phyloP scores from a whole-genome alignment of 2,888 invertebrate genomes.

The Machimus rusticus region DNA sequence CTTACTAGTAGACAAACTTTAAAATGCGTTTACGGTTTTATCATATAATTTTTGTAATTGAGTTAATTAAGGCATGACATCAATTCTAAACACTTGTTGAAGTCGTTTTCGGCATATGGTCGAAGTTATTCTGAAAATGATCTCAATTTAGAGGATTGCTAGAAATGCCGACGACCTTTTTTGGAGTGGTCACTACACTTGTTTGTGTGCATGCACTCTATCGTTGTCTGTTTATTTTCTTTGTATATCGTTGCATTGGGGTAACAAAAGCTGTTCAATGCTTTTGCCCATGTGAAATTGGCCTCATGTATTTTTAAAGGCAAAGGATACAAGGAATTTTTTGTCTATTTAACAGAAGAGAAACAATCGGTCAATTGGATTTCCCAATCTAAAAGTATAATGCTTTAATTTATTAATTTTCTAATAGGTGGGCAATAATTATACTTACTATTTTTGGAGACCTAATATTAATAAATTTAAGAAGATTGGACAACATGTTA shows the following conservation, averaged over 20 bases:
- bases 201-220: background rate
- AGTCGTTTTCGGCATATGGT: background rate
- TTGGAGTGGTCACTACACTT: background rate
- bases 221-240: background rate
- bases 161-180: background rate
- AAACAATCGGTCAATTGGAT: background rate
- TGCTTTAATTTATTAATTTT: too few relatives aligned
- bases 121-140: background rate
- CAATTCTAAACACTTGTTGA: background rate
- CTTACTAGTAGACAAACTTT: background rate
- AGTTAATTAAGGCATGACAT: background rate
- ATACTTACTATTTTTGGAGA: too few relatives aligned
- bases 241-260: background rate
- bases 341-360: background rate
- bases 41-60: background rate
- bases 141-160: background rate
- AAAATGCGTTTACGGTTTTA: background rate
- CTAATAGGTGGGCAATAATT: too few relatives aligned
- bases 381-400: too few relatives aligned
- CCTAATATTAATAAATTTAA: too few relatives aligned
- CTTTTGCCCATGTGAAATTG: background rate
- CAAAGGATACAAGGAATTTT: background rate
- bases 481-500: too few relatives aligned
- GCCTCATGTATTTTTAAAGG: background rate
- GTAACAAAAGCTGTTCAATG: background rate